Conservation (phyloP, 2,888 invertebrate genomes). For the Diploptera punctata region DNA sequence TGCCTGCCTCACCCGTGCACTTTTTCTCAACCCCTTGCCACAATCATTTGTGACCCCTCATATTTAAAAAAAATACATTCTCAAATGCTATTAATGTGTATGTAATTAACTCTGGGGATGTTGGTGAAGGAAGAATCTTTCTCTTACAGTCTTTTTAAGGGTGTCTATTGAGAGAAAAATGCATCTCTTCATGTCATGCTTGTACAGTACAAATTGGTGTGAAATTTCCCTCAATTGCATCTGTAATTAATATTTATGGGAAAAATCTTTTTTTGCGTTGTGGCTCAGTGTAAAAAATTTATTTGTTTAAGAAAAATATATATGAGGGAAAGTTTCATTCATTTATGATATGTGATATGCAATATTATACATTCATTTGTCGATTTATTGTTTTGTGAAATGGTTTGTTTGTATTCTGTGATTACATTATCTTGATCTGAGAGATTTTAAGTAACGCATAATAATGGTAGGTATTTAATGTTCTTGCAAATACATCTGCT, state of each 20-base stretch:
- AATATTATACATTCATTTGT: constrained; percentile 17
- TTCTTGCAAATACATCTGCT: constrained; percentile 32
- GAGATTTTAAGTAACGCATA: background rate
- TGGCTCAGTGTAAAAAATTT: constrained; percentile 21
- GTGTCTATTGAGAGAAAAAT: background rate
- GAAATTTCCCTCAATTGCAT: constrained; percentile 18
- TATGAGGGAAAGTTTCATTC: background rate
- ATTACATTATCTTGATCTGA: background rate
- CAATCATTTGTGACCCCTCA: background rate
- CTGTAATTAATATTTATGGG: background rate
- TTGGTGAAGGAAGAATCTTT: constrained; percentile 5
- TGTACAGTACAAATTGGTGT: constrained; percentile 14
- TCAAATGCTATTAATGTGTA: constrained; percentile 17
- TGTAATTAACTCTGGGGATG: constrained; percentile 20
- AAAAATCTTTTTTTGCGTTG: constrained; percentile 1
- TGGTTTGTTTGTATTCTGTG: constrained; percentile 8
- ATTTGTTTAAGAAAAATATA: background rate
- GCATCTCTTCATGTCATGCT: constrained; percentile 8
- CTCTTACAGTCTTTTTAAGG: background rate
- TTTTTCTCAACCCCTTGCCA: constrained; percentile 7
- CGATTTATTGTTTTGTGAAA: background rate
- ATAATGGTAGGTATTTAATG: constrained; percentile 12
- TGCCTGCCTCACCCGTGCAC: constrained; percentile 12
- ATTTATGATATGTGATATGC: constrained; percentile 11
- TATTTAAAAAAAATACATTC: background rate